Evolutionary conservation across 1,140 invertebrate genomes (phyloP).

Genomic region (Wiebesia pumilae): DNA sequence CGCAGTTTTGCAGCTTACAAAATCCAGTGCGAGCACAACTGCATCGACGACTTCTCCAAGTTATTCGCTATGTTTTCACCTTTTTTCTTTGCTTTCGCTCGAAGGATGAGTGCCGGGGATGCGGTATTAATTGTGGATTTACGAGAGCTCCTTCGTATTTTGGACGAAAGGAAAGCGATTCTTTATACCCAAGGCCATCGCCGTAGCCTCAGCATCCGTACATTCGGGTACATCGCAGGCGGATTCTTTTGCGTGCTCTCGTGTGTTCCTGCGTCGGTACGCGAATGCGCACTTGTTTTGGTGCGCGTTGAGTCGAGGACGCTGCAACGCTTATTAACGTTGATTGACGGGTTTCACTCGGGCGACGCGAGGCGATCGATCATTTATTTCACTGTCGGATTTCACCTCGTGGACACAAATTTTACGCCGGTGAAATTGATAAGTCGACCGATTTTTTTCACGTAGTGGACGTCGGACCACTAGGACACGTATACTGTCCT

Average conservation of each 20-base stretch:
- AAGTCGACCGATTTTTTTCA: too few relatives aligned
- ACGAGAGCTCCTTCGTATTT: conserved; percentile 9
- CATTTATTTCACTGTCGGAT: too few relatives aligned
- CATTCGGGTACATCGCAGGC: not conserved
- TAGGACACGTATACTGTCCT: too few relatives aligned
- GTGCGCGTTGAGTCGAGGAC: conserved; percentile 12
- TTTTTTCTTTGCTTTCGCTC: not conserved
- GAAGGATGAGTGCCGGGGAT: conserved; percentile 16
- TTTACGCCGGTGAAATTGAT: too few relatives aligned
- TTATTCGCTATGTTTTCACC: not conserved
- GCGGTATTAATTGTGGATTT: conserved; percentile 29
- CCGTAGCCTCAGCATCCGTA: not conserved
- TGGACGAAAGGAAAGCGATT: conserved; percentile 24
- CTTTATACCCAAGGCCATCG: not conserved
- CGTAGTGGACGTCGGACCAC: too few relatives aligned
- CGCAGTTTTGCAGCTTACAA: too few relatives aligned
- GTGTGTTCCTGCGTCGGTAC: not conserved
- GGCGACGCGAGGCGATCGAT: not conserved
- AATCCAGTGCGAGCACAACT: too few relatives aligned
- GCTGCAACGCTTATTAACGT: conserved; percentile 7
- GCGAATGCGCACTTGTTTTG: not conserved
- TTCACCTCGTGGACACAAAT: too few relatives aligned
- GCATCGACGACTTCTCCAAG: not conserved
- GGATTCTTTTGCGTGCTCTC: too few relatives aligned
- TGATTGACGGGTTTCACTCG: conserved; percentile 2